Percentiles rank a stretch among this genome's conserved stretches.
Evolutionary conservation across 2,797 vertebrate species (phyloP).

Genomic region (Peromyscus aztecus): DNA sequence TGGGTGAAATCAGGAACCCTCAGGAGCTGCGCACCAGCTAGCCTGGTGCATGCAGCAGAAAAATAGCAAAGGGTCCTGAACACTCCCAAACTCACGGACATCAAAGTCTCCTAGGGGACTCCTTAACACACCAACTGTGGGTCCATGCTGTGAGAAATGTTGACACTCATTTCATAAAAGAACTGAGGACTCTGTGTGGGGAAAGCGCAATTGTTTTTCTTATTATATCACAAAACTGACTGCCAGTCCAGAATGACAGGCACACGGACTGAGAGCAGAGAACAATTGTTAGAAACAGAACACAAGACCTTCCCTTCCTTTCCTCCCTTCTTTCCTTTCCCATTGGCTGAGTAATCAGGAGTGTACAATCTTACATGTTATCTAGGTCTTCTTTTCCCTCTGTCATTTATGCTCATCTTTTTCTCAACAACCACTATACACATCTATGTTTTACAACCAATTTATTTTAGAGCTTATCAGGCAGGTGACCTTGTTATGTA

Average conservation of each 20-base stretch:
- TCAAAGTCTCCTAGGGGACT: not conserved
- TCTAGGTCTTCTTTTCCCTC: not conserved
- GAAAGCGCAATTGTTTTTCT: not conserved
- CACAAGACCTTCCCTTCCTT: not conserved
- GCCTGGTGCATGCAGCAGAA: not conserved
- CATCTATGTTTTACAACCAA: not conserved
- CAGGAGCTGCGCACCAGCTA: not conserved
- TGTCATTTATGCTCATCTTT: not conserved
- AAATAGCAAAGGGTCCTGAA: not conserved
- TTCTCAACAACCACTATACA: not conserved
- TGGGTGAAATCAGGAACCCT: not conserved
- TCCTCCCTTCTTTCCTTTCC: not conserved
- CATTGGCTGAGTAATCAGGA: not conserved
- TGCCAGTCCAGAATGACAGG: not conserved
- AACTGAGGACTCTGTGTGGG: no score
- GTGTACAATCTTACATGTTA: not conserved
- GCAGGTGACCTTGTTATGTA: not conserved
- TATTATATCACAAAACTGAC: not conserved
- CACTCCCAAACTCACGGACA: not conserved
- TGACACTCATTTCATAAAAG: not conserved
- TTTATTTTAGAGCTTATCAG: not conserved
- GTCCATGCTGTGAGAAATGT: not conserved
- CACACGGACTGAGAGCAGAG: not conserved
- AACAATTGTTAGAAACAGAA: not conserved
- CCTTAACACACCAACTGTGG: no score